phyloP scores from a whole-genome alignment of 2,888 invertebrate genomes.

The Barypeithes pellucidus region DNA sequence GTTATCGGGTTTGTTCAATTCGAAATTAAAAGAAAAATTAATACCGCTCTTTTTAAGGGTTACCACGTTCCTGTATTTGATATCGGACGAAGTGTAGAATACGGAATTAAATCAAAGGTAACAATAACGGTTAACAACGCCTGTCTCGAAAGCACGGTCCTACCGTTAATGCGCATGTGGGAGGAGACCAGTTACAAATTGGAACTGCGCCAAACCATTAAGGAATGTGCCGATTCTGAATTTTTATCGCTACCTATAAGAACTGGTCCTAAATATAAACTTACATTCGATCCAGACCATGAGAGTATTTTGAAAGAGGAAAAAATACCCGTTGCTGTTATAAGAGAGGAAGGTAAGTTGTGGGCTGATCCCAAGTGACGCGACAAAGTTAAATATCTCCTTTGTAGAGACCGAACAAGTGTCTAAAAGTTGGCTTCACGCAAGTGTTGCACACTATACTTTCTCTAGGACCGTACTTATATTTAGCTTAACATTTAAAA shows the following conservation, averaged over 20 bases:
- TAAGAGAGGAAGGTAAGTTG: slow-evolving; percentile 93
- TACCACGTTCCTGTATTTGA: slow-evolving; percentile 77
- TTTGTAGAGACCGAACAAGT: too few relatives aligned
- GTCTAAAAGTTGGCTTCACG: too few relatives aligned
- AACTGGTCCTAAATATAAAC: slow-evolving; percentile 80
- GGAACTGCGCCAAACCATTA: slow-evolving; percentile 89
- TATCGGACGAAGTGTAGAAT: slow-evolving; percentile 79
- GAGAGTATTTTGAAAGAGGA: slow-evolving; percentile 69
- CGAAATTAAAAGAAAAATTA: too few relatives aligned
- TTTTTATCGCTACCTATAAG: slow-evolving; percentile 80
- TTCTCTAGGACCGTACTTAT: too few relatives aligned
- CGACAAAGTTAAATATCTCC: too few relatives aligned
- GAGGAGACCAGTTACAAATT: slow-evolving; percentile 95
- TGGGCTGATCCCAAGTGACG: not conserved
- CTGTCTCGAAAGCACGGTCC: slow-evolving; percentile 78
- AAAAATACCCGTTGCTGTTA: slow-evolving; percentile 84
- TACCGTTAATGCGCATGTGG: slow-evolving; percentile 87
- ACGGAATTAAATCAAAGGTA: slow-evolving; percentile 79
- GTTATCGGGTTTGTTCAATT: too few relatives aligned
- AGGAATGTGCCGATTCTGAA: slow-evolving; percentile 86
- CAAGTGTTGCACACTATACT: too few relatives aligned
- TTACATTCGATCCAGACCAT: slow-evolving; percentile 81
- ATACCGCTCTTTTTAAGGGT: slow-evolving; percentile 30
- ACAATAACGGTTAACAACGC: slow-evolving; percentile 76
- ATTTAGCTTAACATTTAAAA: too few relatives aligned